Conservation (phyloP, 2,113 vertebrate genomes). For the Guaruba guarouba region DNA sequence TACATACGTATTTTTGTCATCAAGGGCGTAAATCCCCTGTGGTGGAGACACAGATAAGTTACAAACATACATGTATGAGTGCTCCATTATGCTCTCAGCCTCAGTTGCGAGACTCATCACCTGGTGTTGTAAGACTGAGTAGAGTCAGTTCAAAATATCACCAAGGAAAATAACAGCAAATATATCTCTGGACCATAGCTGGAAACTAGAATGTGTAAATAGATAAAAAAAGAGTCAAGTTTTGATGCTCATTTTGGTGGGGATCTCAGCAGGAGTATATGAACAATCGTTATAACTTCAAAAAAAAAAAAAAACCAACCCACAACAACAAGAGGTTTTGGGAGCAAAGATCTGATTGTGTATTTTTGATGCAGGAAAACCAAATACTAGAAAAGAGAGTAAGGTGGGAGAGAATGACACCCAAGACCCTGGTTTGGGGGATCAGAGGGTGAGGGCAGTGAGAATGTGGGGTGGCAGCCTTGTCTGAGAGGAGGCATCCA, state of each 20-base stretch:
- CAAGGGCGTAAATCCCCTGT: neutral
- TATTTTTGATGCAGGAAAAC: neutral
- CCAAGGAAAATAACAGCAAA: neutral
- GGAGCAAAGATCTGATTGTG: neutral
- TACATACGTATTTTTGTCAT: conserved; percentile 32
- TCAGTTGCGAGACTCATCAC: neutral
- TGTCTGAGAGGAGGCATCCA: neutral
- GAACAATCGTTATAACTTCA: neutral
- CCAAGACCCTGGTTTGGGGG: accelerated
- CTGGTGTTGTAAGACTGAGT: neutral
- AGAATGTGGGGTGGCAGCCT: neutral
- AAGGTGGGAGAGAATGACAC: neutral
- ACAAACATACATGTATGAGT: neutral
- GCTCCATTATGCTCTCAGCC: neutral
- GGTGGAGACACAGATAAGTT: neutral
- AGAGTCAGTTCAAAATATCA: neutral
- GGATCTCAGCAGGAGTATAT: neutral
- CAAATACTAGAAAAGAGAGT: neutral
- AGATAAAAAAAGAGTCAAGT: neutral
- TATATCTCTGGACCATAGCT: neutral
- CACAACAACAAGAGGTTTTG: neutral
- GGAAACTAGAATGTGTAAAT: neutral
- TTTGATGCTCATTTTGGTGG: neutral
- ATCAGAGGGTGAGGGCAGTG: neutral
- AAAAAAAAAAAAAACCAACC: neutral